Conservation (phyloP, 2,797 vertebrate species). For the Triplophysa yarkandensis region DNA sequence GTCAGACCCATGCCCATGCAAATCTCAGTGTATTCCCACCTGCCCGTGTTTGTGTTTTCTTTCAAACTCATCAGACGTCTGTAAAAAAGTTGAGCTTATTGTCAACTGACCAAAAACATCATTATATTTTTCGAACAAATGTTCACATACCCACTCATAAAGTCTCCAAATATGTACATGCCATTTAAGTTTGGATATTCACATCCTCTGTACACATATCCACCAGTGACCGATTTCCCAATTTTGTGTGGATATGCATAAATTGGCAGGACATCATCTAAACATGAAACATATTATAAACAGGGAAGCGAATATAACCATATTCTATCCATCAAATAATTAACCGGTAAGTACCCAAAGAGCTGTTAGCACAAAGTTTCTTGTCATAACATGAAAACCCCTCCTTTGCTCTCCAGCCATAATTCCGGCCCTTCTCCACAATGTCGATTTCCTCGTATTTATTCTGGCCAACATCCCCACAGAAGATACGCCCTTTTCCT, state of each 20-base stretch:
- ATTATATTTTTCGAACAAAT: background rate
- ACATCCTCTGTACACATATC: conserved; percentile 91
- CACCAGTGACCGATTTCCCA: conserved; percentile 94
- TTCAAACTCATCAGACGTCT: conserved; percentile 92
- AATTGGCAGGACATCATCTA: conserved; percentile 92
- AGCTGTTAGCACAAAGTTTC: conserved; percentile 89
- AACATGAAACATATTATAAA: background rate
- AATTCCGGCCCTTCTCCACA: conserved; percentile 88
- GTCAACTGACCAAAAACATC: background rate
- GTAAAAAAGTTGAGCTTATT: conserved; percentile 18
- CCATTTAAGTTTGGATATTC: conserved; percentile 93
- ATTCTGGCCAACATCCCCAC: conserved; percentile 94
- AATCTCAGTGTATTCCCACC: conserved; percentile 88
- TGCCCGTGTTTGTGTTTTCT: conserved; percentile 75
- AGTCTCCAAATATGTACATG: conserved; percentile 96
- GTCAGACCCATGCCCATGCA: conserved; percentile 92
- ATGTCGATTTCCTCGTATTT: conserved; percentile 95
- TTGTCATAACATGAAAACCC: conserved; percentile 95
- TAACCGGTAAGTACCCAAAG: conserved; percentile 78
- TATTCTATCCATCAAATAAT: background rate
- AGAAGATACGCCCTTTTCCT: conserved; percentile 91
- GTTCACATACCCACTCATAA: conserved; percentile 91
- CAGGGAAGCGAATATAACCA: background rate
- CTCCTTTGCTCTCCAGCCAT: conserved; percentile 94
- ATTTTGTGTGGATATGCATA: conserved; percentile 91